These are phyloP conservation scores for Dendropsophus ebraccatus DNA, from an alignment of 2,113 vertebrate species.

Conservation along the genomic window DNA sequence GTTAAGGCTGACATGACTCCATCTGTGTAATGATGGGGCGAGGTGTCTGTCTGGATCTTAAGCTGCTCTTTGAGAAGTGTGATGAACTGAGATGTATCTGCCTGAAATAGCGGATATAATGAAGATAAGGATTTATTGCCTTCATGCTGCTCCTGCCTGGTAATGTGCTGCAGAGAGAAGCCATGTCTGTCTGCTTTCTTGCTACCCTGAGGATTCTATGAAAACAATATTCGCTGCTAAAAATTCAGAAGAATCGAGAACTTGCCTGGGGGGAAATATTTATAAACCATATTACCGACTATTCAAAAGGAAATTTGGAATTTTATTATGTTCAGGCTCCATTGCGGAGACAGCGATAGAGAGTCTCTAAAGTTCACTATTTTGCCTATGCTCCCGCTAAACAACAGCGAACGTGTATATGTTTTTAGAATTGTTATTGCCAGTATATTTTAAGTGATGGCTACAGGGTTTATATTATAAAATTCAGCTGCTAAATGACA, in stretches of 20 bases:
- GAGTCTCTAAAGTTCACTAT: neutral
- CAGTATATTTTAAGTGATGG: neutral
- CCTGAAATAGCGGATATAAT: conserved; percentile 29
- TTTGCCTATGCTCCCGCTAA: neutral
- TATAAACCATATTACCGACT: neutral
- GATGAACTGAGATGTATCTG: conserved; percentile 37
- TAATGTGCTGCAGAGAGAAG: conserved; percentile 15
- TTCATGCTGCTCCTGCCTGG: conserved; percentile 13
- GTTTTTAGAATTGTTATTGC: neutral
- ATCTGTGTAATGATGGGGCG: neutral
- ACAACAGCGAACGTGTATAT: neutral
- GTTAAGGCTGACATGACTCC: neutral
- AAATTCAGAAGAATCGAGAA: neutral
- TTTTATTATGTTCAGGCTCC: neutral
- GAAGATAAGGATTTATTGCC: conserved; percentile 49
- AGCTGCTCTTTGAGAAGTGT: conserved; percentile 16
- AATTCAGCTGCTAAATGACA: neutral
- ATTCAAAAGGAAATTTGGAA: conserved; percentile 11
- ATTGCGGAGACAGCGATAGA: neutral
- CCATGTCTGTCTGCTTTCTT: conserved; percentile 33
- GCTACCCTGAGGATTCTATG: conserved; percentile 33
- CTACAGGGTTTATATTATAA: neutral
- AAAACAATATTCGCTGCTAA: conserved; percentile 14
- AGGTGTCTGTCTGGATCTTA: neutral
- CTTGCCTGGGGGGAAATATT: conserved; percentile 20